Evolutionary conservation across 2,113 vertebrate species (phyloP).

Genomic region (Dendropsophus ebraccatus): DNA sequence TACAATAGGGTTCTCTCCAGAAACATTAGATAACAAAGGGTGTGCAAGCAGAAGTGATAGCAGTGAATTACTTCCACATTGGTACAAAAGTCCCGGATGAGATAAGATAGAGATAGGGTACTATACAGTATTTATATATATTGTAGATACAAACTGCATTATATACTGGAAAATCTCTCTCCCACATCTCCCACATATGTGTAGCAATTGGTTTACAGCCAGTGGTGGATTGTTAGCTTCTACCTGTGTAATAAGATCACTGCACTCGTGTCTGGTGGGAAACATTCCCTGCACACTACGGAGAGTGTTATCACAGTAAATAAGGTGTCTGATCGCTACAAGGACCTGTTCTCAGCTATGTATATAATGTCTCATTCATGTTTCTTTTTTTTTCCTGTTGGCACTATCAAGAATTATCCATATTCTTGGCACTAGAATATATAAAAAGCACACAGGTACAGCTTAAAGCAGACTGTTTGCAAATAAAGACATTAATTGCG

Average conservation of each 20-base stretch:
- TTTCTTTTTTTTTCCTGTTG: not conserved
- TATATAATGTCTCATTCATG: not conserved
- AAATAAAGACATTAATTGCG: constrained; percentile 5
- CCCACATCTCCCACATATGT: too few species aligned
- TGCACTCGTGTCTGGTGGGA: not conserved
- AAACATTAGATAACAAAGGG: too few species aligned
- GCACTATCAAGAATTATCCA: not conserved
- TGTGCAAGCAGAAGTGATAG: not conserved
- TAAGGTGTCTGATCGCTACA: not conserved
- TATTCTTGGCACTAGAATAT: not conserved
- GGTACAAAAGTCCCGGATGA: too few species aligned
- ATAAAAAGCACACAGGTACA: not conserved
- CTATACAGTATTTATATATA: too few species aligned
- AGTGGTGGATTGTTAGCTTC: not conserved
- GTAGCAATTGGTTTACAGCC: too few species aligned
- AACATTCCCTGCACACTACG: not conserved
- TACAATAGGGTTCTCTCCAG: too few species aligned
- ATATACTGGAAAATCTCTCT: too few species aligned
- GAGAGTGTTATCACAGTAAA: not conserved
- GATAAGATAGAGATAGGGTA: too few species aligned
- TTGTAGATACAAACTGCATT: not conserved
- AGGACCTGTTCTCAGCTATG: not conserved
- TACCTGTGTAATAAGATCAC: not conserved
- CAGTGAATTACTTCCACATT: not conserved
- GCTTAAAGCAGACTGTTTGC: not conserved